phyloP scores from a whole-genome alignment of 2,113 vertebrate genomes.

The Lagopus muta region DNA sequence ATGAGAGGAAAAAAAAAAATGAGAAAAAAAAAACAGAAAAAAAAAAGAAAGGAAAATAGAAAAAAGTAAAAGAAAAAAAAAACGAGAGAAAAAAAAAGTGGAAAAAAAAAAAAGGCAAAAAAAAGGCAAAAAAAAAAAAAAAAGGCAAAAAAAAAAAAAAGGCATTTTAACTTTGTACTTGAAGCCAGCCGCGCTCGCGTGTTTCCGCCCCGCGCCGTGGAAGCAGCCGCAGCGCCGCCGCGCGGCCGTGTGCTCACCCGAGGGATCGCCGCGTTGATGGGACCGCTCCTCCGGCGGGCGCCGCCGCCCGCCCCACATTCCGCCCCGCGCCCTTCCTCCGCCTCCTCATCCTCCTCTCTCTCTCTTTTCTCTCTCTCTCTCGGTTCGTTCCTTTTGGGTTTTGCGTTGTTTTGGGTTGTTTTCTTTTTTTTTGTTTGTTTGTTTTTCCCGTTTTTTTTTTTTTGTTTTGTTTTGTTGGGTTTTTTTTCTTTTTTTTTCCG shows the following conservation, averaged over 20 bases:
- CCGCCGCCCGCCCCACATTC: conserved; percentile 84
- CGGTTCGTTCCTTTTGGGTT: conserved; percentile 31
- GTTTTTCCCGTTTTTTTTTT: no score
- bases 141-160: conserved; percentile 72
- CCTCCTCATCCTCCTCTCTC: neutral
- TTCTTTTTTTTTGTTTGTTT: no score
- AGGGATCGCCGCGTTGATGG: conserved; percentile 84
- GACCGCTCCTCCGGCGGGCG: conserved; percentile 72
- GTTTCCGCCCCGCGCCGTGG: no score
- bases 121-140: no score
- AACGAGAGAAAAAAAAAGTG: neutral
- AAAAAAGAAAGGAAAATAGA: no score
- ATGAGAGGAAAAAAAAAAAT: no score
- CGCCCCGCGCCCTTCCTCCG: neutral
- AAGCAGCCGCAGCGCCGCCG: no score
- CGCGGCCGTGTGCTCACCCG: conserved; percentile 89
- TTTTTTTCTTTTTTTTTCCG: no score
- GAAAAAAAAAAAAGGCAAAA: neutral
- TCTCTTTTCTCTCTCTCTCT: neutral
- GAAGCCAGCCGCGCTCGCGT: conserved; percentile 56
- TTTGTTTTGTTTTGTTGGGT: no score
- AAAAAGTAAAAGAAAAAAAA: neutral
- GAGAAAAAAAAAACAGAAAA: no score
- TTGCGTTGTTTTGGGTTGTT: neutral
- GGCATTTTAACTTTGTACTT: conserved; percentile 99